Conservation (phyloP, 2,888 invertebrate species). For the Yponomeuta plumbellus region DNA sequence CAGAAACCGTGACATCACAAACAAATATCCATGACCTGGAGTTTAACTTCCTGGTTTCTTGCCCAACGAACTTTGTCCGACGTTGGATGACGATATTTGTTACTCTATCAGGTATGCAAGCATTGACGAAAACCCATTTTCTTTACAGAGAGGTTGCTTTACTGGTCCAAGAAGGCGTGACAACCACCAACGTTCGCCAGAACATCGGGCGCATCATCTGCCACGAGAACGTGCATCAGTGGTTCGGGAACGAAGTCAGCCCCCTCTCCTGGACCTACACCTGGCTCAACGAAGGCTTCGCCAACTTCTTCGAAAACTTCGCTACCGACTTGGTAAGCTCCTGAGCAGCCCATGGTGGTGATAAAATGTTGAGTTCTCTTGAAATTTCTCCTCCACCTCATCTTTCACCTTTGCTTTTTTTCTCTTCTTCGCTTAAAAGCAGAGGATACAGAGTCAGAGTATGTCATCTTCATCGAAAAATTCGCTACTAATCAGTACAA, state of each 20-base stretch:
- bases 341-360: background rate
- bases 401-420: no score
- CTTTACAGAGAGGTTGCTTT: constrained; percentile 60
- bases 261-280: constrained; percentile 82
- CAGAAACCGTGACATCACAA: no score
- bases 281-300: constrained; percentile 87
- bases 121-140: background rate
- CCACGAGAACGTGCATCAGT: constrained; percentile 82
- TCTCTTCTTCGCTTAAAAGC: no score
- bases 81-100: no score
- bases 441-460: no score
- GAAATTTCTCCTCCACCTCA: no score
- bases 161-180: constrained; percentile 55
- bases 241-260: constrained; percentile 87
- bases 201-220: constrained; percentile 72
- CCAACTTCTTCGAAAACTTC: constrained; percentile 81
- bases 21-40: no score
- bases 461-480: no score
- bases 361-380: background rate
- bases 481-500: no score
- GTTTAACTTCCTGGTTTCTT: no score
- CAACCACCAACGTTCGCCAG: constrained; percentile 53
- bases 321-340: constrained; percentile 70
- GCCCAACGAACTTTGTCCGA: no score
- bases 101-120: no score